Conservation (phyloP, 2,113 vertebrate genomes). For the Sinocyclocheilus grahami region DNA sequence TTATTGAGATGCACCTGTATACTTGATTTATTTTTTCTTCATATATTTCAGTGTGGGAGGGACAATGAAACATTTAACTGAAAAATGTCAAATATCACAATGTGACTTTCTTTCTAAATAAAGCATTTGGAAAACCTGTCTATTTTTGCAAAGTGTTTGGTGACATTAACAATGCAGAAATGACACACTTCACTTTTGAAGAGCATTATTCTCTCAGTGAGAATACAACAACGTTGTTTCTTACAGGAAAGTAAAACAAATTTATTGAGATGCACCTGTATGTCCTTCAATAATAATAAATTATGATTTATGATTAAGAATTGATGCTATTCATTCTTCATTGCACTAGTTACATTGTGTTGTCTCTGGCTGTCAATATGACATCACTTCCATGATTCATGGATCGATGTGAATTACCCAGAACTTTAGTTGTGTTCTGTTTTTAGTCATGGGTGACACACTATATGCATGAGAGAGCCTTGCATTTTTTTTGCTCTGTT, state of each 20-base stretch:
- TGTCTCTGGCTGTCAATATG: background rate
- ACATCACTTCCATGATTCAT: background rate
- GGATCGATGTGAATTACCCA: background rate
- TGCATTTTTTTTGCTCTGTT: constrained; percentile 13
- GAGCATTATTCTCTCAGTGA: constrained; percentile 16
- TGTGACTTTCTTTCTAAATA: background rate
- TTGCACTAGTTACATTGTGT: background rate
- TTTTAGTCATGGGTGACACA: constrained; percentile 4
- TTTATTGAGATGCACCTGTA: background rate
- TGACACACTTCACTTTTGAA: background rate
- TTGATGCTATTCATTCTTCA: background rate
- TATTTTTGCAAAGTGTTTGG: background rate
- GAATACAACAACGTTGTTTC: constrained; percentile 14
- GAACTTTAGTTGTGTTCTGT: background rate
- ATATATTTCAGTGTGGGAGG: background rate
- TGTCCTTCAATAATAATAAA: background rate
- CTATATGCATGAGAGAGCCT: background rate
- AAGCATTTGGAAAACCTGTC: background rate
- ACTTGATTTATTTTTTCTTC: background rate
- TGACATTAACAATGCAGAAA: background rate
- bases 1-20: background rate
- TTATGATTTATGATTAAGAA: background rate
- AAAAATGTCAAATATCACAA: background rate
- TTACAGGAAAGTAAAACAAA: constrained; percentile 36
- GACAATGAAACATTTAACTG: no score